Base-by-base conservation (phyloP, 2,113 vertebrate genomes). In the Anhinga anhinga region DNA sequence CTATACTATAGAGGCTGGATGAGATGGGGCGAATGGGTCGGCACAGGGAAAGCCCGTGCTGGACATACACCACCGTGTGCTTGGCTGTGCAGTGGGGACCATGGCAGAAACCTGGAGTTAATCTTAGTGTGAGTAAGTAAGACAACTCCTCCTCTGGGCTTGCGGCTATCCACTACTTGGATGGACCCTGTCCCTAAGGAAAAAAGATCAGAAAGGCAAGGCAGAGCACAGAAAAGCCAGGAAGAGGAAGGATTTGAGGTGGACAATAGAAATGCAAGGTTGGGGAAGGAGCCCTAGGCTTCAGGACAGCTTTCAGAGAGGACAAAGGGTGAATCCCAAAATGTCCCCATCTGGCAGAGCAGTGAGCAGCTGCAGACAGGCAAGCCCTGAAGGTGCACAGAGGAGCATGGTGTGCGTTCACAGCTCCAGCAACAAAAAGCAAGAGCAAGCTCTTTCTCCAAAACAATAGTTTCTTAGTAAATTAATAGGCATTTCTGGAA, bases 261-360 rank as follows among this genome's bases (percentile, higher is more conserved):
- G 50, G 44, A 56, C 55, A 70, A 6, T 7, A 25, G 6, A 23
- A 76, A 32, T 0, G 0, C 1, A 0, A 15, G 15, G n/a, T 1
- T 62, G 45, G 25, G 16, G 76, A 93, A 2, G 1, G 34, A 80
- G 50, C n/a, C 38, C 11, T 38, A 58, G 18, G 20, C 62, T 82
- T 80, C 29, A 50, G 63, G 71, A 47, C 13, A 53, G 49, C 53
- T 73, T 72, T 23, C 9, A 12, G 21, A 83, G 71, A 86, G 38
- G 67, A 67, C 74, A 78, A 77, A 78, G 44, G 23, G 42, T 58
- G 71, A 66, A 62, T 82, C 81, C 50, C 77, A 61, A 76, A 65
- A 89, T 3, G 13, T 72, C 38, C 73, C 55, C 13, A 17, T 50
- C 19, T 73, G 66, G 53, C 61, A 95, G 32, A 95, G 49, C 72